Evolutionary conservation across 30 jellyfish, hydroid and myxozoan genomes (phyloP), one percentile per base, ranked within the genome.

Genomic region (Catostylus mosaicus): DNA sequence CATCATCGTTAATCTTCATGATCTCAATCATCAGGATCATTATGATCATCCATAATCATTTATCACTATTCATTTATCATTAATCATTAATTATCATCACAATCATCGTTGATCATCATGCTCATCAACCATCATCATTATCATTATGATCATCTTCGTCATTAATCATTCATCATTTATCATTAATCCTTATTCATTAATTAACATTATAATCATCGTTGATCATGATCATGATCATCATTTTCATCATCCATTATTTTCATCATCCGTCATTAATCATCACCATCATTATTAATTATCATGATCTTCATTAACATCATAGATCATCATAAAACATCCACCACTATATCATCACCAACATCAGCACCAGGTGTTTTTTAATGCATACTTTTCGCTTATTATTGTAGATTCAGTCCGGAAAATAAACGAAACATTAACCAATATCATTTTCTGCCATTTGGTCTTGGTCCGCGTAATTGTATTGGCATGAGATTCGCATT

Each of bases 391-490:
- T n/a, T n/a, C n/a, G n/a, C n/a, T n/a, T n/a, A n/a, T n/a, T n/a
- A n/a, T 3, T 48, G 24, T 48, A 48, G 63, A 48, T 48, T 50
- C 63, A 74, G 76, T 46, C 73, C 56, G 30, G 85, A 74, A 36
- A 74, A 56, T 38, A 74, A 52, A 36, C 26, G 74, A 6, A 36
- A 33, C n/a, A 74, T 74, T 9, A 29, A 47, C 33, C 85, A 74
- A 1, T 79, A 62, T 40, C n/a, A 52, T 0, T 79, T 64, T 65
- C 0, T 63, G 75, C 89, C 89, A 40, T 79, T 79, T 63, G 89
- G 89, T 9, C 89, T 62, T 30, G 89, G 89, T 30, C 89, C 89
- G 24, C 89, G 89, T 16, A 79, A 79, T 54, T 79, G 89, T 45
- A 40, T 79, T 40, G 89, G 89, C 12, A 64, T 57, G 82, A 57